phyloP scores from a whole-genome alignment of 2,797 vertebrate genomes.

The Sternotherus odoratus region DNA sequence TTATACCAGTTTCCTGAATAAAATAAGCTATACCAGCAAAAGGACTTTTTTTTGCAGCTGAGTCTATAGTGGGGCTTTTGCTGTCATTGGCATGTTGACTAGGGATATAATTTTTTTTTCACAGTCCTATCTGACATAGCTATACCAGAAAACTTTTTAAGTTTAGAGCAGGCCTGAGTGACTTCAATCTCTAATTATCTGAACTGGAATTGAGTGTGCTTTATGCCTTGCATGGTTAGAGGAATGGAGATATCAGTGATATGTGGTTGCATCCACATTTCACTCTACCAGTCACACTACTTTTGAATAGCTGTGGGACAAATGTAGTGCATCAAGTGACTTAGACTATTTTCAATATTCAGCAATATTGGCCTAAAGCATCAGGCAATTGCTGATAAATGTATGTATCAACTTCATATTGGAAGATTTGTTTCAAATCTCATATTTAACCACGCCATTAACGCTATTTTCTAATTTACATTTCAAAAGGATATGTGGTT shows the following conservation, averaged over 20 bases:
- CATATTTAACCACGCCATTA: neutral
- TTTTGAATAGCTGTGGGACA: neutral
- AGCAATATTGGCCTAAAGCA: neutral
- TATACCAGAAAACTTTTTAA: neutral
- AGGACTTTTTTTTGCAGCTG: neutral
- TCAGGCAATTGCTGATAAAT: neutral
- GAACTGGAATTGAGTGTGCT: neutral
- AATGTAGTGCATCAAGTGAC: neutral
- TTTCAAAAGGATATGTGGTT: conserved; percentile 85
- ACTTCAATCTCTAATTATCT: neutral
- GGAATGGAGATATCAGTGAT: neutral
- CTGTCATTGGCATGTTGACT: neutral
- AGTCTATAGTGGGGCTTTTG: neutral
- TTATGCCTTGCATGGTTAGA: neutral
- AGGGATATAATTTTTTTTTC: neutral
- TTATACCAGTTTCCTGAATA: neutral
- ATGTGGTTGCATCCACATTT: neutral
- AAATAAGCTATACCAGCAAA: neutral
- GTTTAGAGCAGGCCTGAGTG: neutral
- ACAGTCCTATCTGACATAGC: neutral
- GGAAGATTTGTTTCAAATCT: neutral
- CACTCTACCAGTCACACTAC: neutral
- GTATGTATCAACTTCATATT: neutral
- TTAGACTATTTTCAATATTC: neutral
- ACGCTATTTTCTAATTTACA: neutral